Base-by-base conservation (phyloP, 2,113 vertebrate genomes). In the Oryzias curvinotus region DNA sequence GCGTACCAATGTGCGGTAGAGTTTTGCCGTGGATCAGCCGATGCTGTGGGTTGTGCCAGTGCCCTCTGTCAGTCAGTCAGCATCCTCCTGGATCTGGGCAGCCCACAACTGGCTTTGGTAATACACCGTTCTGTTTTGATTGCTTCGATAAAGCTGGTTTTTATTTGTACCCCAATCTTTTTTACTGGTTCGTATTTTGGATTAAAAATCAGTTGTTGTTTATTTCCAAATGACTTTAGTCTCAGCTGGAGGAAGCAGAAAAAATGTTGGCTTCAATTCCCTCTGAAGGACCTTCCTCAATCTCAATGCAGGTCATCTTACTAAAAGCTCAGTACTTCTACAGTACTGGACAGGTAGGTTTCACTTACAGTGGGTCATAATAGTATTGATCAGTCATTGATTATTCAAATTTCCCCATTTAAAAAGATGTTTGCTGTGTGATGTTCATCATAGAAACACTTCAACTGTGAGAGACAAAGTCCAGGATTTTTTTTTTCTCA, bases 101-200 rank as follows among this genome's bases (percentile, higher is more conserved):
- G 87, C 23, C 88, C 93, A 43, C 79, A 86, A 50, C 83, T 92
- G 0, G 95, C 93, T 26, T 85, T 93, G 94, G 96, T 96, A 68
- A 77, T 50, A 15, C 13, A 42, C 0, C 23, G 10, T 62, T 74
- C 47, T 55, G 1, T 17, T 19, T 8, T 14, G 1, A 46, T n/a
- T 14, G 53, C 17, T 21, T 4, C 0, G 2, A 4, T 17, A 52
- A 48, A 46, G 1, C 4, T 6, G 21, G 1, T 14, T 16, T 44
- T 1, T 57, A 6, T 0, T 10, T 10, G 36, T n/a, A 6, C 41
- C 60, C 18, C 17, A 23, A 25, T 57, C 6, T 18, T 8, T 54
- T 5, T 47, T 58, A 19, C 28, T 7, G 14, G 48, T 50, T 43
- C 0, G 4, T 49, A 6, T 18, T 13, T 10, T 12, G 19, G 2